Percentiles rank a stretch among this genome's conserved stretches.
Conservation (phyloP, 2,797 vertebrate species). For the Cephalopachus bancanus region DNA sequence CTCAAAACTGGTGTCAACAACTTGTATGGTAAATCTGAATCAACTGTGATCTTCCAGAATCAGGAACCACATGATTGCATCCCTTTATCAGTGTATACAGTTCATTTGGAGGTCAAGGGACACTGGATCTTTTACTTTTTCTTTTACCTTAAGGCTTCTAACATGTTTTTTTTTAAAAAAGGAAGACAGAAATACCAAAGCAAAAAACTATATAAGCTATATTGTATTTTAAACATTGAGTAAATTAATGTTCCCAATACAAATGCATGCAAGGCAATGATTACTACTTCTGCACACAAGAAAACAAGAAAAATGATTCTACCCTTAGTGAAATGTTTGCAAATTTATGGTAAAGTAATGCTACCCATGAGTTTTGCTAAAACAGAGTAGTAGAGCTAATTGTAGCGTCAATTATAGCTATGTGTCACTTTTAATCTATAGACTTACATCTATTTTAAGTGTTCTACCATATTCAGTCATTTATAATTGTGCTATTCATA, state of each 20-base stretch:
- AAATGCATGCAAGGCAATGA: conserved; percentile 1
- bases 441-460: conserved; percentile 57
- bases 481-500: conserved; percentile 67
- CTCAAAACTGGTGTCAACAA: background rate
- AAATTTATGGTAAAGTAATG: background rate
- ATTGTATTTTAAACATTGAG: conserved; percentile 28
- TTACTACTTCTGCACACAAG: background rate
- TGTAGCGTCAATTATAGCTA: conserved; percentile 41
- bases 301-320: conserved; percentile 21
- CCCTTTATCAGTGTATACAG: background rate
- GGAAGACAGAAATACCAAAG: background rate
- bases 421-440: conserved; percentile 52
- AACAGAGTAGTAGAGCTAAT: conserved; percentile 16
- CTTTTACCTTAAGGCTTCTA: background rate
- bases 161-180: background rate
- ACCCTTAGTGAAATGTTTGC: background rate
- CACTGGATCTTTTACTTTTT: background rate
- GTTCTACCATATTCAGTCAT: conserved; percentile 53
- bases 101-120: background rate
- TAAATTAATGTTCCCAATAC: conserved; percentile 10
- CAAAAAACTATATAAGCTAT: background rate
- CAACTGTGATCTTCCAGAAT: background rate
- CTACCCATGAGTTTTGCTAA: background rate
- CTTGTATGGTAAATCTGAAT: background rate
- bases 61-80: background rate